Base-by-base conservation (phyloP, 2,797 vertebrate species). In the Heterohyrax brucei region DNA sequence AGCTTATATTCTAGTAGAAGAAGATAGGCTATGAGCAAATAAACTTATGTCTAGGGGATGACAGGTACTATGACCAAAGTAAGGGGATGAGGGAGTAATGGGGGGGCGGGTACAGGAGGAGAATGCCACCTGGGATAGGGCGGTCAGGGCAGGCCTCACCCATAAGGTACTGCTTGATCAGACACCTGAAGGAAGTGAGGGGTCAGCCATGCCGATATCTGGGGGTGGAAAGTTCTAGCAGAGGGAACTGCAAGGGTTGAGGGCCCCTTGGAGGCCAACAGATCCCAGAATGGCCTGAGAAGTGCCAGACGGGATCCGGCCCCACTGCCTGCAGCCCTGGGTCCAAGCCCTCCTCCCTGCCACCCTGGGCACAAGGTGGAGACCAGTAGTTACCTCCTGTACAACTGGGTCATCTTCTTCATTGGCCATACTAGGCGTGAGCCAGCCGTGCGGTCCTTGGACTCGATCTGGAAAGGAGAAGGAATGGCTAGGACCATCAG, bases 331-430 rank as follows among this genome's bases (percentile, higher is more conserved):
- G 73, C 9, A 16, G 82, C 44, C 56, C 64, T n/a, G 14, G 28
- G 56, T 50, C 33, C 3, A 3, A 33, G 22, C 30, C 39, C 10
- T 24, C 22, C 75, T 64, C 48, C 72, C 14, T 12, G 28, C 14
- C 39, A 86, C 73, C 30, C 62, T 2, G 0, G 1, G 90, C 26
- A 26, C n/a, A 53, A 8, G 7, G 2, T 18, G 2, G 80, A 82
- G 5, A 68, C 53, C 48, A 76, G 92, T 7, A 93, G 98, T 94
- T 98, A 99, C 99, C 99, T 99, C 99, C 98, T 99, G 99, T 99
- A 99, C 99, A 97, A 99, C 99, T 92, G 99, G 99, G 98, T 99
- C 99, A 97, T 99, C 99, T 95, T 99, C 99, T 98, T 99, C 99
- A 98, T 99, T 99, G 98, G 99, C 99, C 99, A 99, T 99, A 97